Evolutionary conservation across 2,888 invertebrate species (phyloP).

Genomic region (Macropis europaea): DNA sequence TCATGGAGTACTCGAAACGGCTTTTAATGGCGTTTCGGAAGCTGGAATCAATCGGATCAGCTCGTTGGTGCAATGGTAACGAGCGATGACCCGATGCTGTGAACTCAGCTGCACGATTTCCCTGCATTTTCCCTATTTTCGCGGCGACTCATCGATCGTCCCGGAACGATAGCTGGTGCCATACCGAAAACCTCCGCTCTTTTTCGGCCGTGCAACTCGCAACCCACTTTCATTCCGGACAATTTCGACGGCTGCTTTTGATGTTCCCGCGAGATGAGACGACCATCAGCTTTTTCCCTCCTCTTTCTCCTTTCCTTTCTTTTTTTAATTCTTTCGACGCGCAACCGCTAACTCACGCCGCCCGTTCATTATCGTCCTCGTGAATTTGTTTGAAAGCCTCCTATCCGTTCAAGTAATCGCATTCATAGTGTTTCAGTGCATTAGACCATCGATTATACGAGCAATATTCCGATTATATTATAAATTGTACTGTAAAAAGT

Average conservation of each 20-base stretch:
- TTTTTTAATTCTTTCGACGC: background rate
- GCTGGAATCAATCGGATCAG: conserved; percentile 31
- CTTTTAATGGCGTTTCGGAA: conserved; percentile 34
- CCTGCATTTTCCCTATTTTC: conserved; percentile 46
- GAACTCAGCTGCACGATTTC: conserved; percentile 50
- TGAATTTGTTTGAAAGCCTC: conserved; percentile 2
- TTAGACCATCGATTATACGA: too few species aligned
- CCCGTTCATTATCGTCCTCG: background rate
- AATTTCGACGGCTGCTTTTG: conserved; percentile 61
- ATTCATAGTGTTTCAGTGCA: too few species aligned
- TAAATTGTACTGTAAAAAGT: too few species aligned
- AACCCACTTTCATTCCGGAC: conserved; percentile 56
- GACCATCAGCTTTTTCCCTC: background rate
- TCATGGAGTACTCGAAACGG: conserved; percentile 23
- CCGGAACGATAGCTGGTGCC: conserved; percentile 45
- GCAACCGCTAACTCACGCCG: background rate
- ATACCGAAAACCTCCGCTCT: conserved; percentile 35
- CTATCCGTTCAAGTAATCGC: too few species aligned
- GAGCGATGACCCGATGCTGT: conserved; percentile 39
- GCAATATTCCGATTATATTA: too few species aligned
- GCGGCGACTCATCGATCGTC: conserved; percentile 52
- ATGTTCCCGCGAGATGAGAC: conserved; percentile 49
- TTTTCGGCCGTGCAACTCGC: conserved; percentile 22
- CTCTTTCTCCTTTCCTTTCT: background rate
- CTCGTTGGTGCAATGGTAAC: conserved; percentile 35